phyloP scores from a whole-genome alignment of 2,113 vertebrate species.

The Hepsetus odoe region DNA sequence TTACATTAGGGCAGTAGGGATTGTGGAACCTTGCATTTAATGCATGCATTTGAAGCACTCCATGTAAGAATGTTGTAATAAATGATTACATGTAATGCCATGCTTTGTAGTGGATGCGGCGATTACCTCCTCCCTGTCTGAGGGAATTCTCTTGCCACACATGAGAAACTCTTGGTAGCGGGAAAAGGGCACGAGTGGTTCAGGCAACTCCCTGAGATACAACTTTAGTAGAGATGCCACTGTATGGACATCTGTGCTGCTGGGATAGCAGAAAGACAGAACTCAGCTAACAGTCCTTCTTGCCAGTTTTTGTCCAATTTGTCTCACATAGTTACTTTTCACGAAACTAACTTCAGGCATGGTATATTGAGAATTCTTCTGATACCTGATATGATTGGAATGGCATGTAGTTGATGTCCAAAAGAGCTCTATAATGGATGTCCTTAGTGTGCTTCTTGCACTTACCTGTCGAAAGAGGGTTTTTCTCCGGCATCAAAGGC shows the following conservation, averaged over 20 bases:
- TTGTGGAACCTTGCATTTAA: not conserved
- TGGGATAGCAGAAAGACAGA: slow-evolving; percentile 55
- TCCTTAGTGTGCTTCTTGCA: not conserved
- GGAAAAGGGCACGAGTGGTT: slow-evolving; percentile 77
- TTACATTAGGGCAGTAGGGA: not conserved
- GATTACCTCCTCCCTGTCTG: slow-evolving; percentile 65
- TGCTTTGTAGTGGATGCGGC: not conserved
- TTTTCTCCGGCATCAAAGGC: slow-evolving; percentile 79
- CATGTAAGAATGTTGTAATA: not conserved
- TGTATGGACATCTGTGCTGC: slow-evolving; percentile 78
- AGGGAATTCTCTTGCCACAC: slow-evolving; percentile 67
- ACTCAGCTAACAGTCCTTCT: not conserved
- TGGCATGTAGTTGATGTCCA: not conserved
- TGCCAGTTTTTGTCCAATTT: not conserved
- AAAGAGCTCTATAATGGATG: not conserved
- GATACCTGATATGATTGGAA: not conserved
- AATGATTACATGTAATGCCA: not conserved
- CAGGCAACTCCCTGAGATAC: slow-evolving; percentile 79
- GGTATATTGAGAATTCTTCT: not conserved
- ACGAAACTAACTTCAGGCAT: not conserved
- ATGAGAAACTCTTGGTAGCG: slow-evolving; percentile 75
- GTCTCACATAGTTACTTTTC: not conserved
- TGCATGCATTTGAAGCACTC: not conserved
- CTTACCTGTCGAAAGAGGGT: slow-evolving; percentile 76
- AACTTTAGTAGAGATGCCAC: slow-evolving; percentile 81